Evolutionary conservation across 2,113 vertebrate species (phyloP).

Genomic region (Drymodes brunneopygia): DNA sequence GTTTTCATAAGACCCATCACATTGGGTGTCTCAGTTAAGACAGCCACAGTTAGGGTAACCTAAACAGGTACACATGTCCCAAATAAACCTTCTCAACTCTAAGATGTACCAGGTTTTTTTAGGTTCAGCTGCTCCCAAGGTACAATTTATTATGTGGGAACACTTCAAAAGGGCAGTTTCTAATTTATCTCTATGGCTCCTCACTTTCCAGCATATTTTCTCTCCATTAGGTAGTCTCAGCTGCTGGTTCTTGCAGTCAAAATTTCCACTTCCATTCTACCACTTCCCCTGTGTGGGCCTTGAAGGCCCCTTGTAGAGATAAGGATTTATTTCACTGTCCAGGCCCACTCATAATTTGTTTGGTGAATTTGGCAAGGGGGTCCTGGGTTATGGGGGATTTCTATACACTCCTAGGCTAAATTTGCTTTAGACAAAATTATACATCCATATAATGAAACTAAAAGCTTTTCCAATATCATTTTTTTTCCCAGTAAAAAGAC

Average conservation of each 20-base stretch:
- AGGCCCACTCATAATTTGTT: neutral
- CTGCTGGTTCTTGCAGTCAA: neutral
- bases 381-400: neutral
- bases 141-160: neutral
- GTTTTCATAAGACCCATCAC: neutral
- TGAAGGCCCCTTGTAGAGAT: neutral
- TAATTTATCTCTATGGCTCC: neutral
- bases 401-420: neutral
- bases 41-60: neutral
- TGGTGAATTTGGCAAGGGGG: neutral
- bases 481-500: neutral
- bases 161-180: neutral
- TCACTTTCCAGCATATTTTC: neutral
- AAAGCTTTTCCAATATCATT: neutral
- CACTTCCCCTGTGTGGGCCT: neutral
- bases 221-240: neutral
- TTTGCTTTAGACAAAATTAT: neutral
- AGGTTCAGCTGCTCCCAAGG: neutral
- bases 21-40: fast-evolving
- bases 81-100: neutral
- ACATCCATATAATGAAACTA: neutral
- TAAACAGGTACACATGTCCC: neutral
- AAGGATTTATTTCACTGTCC: neutral
- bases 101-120: neutral
- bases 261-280: neutral